phyloP scores from a whole-genome alignment of 2,113 vertebrate species.

The Menidia beryllina region DNA sequence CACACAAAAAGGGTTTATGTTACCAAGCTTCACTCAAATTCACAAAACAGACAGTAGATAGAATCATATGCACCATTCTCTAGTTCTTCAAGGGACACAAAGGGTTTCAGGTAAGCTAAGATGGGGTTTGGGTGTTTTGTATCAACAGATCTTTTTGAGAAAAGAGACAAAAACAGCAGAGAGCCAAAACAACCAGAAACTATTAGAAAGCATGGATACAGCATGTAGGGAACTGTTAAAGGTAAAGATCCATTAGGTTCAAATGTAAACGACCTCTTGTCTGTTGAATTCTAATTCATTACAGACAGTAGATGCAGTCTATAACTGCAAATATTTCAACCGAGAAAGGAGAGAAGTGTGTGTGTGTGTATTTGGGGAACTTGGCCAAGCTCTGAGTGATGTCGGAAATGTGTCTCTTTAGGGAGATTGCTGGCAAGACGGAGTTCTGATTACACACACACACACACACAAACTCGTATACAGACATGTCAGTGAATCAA shows the following conservation, averaged over 20 bases:
- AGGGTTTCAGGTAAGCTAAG: slow-evolving; percentile 20
- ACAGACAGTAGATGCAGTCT: slow-evolving; percentile 39
- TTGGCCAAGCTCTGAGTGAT: slow-evolving; percentile 45
- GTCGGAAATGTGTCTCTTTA: slow-evolving; percentile 59
- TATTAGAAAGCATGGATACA: not conserved
- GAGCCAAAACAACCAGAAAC: slow-evolving; percentile 1
- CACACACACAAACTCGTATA: slow-evolving; percentile 11
- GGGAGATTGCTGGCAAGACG: slow-evolving; percentile 53
- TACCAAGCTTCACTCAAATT: not conserved
- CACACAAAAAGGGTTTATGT: slow-evolving; percentile 9
- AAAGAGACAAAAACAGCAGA: slow-evolving; percentile 26
- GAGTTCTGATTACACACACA: slow-evolving; percentile 52
- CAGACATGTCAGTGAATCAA: slow-evolving; percentile 61
- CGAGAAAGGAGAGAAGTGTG: not conserved
- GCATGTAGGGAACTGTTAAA: slow-evolving; percentile 4
- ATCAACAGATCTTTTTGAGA: slow-evolving; percentile 33
- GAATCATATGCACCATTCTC: not conserved
- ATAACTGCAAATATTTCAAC: slow-evolving; percentile 34
- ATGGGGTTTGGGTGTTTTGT: slow-evolving; percentile 12
- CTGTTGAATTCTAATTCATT: slow-evolving; percentile 13
- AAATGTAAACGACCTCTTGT: slow-evolving; percentile 19
- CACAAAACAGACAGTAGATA: not conserved
- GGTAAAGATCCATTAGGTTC: slow-evolving; percentile 21
- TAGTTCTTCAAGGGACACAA: slow-evolving; percentile 11
- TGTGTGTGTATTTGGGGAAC: slow-evolving; percentile 19